Percentiles rank a stretch among this genome's conserved stretches.
These are phyloP conservation scores for Morbakka virulenta DNA, from an alignment of 30 jellyfish, hydroid and myxozoan species.

Conservation along the genomic window DNA sequence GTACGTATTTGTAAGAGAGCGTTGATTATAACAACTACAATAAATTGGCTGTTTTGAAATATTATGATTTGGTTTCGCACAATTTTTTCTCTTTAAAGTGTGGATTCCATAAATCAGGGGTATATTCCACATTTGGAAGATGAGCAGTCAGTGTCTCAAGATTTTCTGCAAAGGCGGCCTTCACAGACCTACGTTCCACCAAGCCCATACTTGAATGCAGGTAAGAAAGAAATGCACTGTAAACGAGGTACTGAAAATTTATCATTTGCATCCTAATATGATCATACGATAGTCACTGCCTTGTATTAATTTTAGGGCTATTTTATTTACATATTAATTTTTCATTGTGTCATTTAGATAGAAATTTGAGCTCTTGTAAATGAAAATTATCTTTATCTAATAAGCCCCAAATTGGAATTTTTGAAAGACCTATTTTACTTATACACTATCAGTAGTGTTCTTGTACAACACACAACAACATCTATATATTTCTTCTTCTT, in stretches of 20 bases:
- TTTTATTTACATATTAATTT: not conserved
- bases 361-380: not conserved
- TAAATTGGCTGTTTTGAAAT: too few species aligned
- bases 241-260: not conserved
- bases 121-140: not conserved
- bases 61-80: not conserved
- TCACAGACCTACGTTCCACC: conserved; percentile 97
- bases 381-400: too few species aligned
- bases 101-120: not conserved
- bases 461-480: too few species aligned
- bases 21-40: too few species aligned
- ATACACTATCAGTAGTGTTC: too few species aligned
- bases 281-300: too few species aligned
- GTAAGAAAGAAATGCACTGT: conserved; percentile 23
- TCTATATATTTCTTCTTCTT: too few species aligned
- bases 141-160: not conserved
- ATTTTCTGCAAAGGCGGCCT: not conserved
- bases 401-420: too few species aligned
- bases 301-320: too few species aligned
- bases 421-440: too few species aligned
- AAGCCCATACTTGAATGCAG: conserved; percentile 92
- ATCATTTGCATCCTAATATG: not conserved
- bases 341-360: not conserved
- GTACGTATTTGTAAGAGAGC: too few species aligned
- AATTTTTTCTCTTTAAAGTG: not conserved